phyloP scores from a whole-genome alignment of 2,888 invertebrate genomes.

The Gasteruption jaculator region DNA sequence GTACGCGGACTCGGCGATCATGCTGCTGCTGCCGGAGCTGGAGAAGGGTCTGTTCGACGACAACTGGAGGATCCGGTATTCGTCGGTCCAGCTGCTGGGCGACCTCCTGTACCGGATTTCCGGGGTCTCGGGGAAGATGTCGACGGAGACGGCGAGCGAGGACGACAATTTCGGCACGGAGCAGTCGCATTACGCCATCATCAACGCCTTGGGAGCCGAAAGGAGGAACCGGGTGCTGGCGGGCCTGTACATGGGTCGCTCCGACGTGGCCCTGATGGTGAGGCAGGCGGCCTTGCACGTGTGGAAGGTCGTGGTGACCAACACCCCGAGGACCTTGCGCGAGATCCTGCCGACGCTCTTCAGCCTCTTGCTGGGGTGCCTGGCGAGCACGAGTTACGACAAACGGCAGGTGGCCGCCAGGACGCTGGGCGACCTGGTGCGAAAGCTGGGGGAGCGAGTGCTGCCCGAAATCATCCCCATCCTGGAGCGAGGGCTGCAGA shows the following conservation, averaged over 20 bases:
- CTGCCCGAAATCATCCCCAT: conserved; percentile 98
- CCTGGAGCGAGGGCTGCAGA: conserved; percentile 86
- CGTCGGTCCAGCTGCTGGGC: conserved; percentile 92
- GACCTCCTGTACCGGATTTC: conserved; percentile 95
- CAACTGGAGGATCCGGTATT: conserved; percentile 93
- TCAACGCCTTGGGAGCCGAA: conserved; percentile 82
- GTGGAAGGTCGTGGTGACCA: conserved; percentile 99
- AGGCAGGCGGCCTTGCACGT: conserved; percentile 97
- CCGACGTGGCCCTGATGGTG: conserved; percentile 95
- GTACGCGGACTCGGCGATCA: conserved; percentile 93
- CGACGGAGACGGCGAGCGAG: conserved; percentile 95
- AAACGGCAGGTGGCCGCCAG: conserved; percentile 95
- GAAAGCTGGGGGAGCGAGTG: conserved; percentile 96
- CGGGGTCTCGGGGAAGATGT: conserved; percentile 98
- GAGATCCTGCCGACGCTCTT: conserved; percentile 96
- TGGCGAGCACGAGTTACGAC: conserved; percentile 94
- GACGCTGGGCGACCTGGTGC: conserved; percentile 93
- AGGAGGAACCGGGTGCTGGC: conserved; percentile 89
- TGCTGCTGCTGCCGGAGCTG: conserved; percentile 86
- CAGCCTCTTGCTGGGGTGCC: conserved; percentile 83
- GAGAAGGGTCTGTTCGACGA: conserved; percentile 95
- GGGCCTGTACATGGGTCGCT: conserved; percentile 94
- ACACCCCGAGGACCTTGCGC: conserved; percentile 92
- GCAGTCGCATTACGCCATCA: conserved; percentile 88
- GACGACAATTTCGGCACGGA: conserved; percentile 99